A percentile compares a stretch with the other conserved stretches of the same genome.
phyloP scores from a whole-genome alignment of 2,797 vertebrate species.

The Aulostomus chinensis region DNA sequence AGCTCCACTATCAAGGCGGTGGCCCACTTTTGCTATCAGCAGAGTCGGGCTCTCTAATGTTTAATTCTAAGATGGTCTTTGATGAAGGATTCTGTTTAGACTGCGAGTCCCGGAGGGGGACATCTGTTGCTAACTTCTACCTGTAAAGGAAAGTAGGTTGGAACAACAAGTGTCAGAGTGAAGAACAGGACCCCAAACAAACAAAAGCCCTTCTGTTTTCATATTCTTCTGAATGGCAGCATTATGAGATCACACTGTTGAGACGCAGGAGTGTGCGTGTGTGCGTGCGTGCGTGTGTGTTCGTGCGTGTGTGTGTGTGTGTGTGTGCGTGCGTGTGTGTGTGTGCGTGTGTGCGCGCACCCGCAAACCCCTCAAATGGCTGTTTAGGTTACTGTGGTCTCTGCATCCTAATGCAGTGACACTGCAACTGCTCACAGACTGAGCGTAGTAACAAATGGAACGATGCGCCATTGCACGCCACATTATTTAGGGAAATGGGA shows the following conservation, averaged over 20 bases:
- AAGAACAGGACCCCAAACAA: no score
- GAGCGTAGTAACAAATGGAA: slow-evolving; percentile 31
- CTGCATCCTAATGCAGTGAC: slow-evolving; percentile 13
- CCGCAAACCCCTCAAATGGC: slow-evolving; percentile 20
- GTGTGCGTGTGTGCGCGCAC: slow-evolving; percentile 13
- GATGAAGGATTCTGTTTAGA: slow-evolving; percentile 77
- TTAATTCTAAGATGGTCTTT: slow-evolving; percentile 75
- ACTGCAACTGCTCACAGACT: slow-evolving; percentile 9
- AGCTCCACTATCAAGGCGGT: slow-evolving; percentile 34
- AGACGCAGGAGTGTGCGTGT: slow-evolving; percentile 48
- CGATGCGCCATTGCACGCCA: slow-evolving; percentile 35
- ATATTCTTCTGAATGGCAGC: slow-evolving; percentile 55
- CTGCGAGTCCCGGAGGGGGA: slow-evolving; percentile 37
- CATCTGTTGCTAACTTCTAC: slow-evolving; percentile 66
- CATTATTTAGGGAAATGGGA: slow-evolving; percentile 58
- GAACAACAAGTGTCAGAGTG: slow-evolving; percentile 56
- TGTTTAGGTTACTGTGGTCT: slow-evolving; percentile 17
- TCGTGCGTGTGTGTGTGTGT: no score
- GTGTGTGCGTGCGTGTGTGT: no score
- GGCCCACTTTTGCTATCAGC: slow-evolving; percentile 67
- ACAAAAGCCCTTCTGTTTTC: slow-evolving; percentile 46
- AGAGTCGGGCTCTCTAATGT: slow-evolving; percentile 59
- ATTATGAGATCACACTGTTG: slow-evolving; percentile 67
- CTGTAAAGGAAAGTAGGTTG: slow-evolving; percentile 57
- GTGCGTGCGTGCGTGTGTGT: no score